phyloP scores from a whole-genome alignment of 2,888 invertebrate genomes.

The Muscina levida region DNA sequence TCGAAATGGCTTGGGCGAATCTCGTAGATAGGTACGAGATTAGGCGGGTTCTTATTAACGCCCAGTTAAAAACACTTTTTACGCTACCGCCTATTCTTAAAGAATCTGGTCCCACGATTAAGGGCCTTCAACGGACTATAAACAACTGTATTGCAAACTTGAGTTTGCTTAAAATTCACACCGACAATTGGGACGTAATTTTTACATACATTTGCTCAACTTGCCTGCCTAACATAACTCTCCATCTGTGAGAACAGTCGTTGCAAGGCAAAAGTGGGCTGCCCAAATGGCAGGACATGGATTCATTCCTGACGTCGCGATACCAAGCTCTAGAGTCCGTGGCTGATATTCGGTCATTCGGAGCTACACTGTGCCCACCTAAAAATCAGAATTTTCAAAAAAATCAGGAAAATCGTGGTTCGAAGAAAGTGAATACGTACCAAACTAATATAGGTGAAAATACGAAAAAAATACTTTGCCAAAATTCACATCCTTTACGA shows the following conservation, averaged over 20 bases:
- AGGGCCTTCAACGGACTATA: too few species aligned
- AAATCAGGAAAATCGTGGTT: neutral
- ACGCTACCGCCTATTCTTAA: too few species aligned
- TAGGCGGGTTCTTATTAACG: too few species aligned
- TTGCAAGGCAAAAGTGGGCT: slow-evolving; percentile 11
- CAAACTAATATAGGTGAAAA: neutral
- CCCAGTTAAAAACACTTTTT: too few species aligned
- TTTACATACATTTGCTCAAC: too few species aligned
- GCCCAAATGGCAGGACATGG: slow-evolving; percentile 26
- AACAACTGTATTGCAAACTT: too few species aligned
- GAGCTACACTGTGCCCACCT: neutral
- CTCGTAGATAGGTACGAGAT: too few species aligned
- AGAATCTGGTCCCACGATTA: too few species aligned
- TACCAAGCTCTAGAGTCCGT: slow-evolving; percentile 37
- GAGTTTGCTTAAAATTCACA: too few species aligned
- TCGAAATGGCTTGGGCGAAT: too few species aligned
- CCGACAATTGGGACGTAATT: too few species aligned
- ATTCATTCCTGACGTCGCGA: slow-evolving; percentile 28
- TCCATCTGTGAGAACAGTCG: slow-evolving; percentile 35
- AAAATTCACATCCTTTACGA: slow-evolving; percentile 9
- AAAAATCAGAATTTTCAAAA: too few species aligned
- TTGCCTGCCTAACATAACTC: slow-evolving; percentile 6
- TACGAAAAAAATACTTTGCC: neutral
- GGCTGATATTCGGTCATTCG: slow-evolving; percentile 2
- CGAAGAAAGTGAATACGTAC: neutral